phyloP scores from a whole-genome alignment of 2,888 invertebrate species.

The Rhamphomyia laevipes region DNA sequence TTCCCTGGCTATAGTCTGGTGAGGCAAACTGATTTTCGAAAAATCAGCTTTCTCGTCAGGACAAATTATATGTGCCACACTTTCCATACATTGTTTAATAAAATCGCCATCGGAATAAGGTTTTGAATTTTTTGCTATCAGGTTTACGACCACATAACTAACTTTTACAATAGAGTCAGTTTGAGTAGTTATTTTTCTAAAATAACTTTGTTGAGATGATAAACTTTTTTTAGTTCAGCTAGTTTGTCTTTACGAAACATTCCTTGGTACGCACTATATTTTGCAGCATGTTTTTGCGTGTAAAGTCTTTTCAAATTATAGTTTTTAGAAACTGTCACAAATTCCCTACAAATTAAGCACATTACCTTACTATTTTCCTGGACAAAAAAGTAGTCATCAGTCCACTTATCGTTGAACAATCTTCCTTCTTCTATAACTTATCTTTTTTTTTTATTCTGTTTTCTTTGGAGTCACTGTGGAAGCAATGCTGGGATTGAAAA shows the following conservation, averaged over 20 bases:
- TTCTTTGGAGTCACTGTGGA: too few species aligned
- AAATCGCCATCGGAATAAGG: neutral
- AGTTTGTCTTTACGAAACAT: neutral
- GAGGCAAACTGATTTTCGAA: neutral
- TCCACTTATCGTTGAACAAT: conserved; percentile 3
- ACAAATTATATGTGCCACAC: neutral
- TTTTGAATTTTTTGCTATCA: conserved; percentile 9
- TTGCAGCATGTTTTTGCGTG: neutral
- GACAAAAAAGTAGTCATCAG: conserved; percentile 3
- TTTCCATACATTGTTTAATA: neutral
- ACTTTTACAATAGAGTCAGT: neutral
- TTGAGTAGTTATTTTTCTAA: neutral
- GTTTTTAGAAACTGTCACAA: conserved; percentile 1
- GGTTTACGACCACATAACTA: neutral
- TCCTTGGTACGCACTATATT: neutral
- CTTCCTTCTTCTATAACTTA: neutral
- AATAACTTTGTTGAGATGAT: conserved; percentile 1
- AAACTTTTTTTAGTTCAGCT: neutral
- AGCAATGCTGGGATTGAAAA: too few species aligned
- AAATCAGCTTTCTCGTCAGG: neutral
- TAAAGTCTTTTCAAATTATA: conserved; percentile 4
- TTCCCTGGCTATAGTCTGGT: conserved; percentile 1
- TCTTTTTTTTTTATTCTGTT: too few species aligned
- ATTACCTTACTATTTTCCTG: conserved; percentile 1
- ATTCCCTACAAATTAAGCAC: conserved; percentile 3